These are phyloP conservation scores for Tricholaema leucomelas DNA, from an alignment of 2,113 vertebrate species.

Conservation along the genomic window DNA sequence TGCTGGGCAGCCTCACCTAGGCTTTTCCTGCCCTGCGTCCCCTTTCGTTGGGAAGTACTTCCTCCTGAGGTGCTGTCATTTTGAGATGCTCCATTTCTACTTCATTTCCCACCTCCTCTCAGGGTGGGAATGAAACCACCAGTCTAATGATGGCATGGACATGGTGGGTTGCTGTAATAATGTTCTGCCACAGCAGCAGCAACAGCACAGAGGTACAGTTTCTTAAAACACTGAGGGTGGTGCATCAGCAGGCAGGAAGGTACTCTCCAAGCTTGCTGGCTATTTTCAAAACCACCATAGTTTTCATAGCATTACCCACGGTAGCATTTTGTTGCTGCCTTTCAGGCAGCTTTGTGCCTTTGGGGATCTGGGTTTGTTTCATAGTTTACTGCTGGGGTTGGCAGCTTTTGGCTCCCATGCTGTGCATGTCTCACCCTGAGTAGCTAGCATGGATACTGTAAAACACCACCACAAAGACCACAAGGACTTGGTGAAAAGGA, in stretches of 20 bases:
- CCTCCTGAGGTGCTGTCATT: background rate
- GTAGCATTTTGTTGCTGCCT: background rate
- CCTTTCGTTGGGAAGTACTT: background rate
- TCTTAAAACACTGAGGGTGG: background rate
- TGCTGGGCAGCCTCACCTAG: background rate
- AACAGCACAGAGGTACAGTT: background rate
- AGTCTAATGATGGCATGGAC: accelerated
- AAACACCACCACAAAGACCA: background rate
- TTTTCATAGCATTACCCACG: accelerated
- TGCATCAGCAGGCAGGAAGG: background rate
- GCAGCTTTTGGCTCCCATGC: background rate
- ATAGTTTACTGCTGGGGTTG: background rate
- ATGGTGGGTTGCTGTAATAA: background rate
- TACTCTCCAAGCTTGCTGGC: background rate
- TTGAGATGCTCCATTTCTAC: background rate
- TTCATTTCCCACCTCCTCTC: background rate
- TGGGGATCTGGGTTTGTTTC: background rate
- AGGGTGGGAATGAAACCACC: background rate
- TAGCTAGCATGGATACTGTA: background rate
- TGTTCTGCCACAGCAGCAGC: background rate
- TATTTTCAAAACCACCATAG: background rate
- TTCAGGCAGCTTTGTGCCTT: background rate
- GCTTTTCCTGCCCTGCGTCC: background rate
- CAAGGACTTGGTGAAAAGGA: background rate
- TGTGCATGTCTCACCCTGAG: accelerated